Base-by-base conservation (phyloP, 2,113 vertebrate genomes). In the Chaenocephalus aceratus region DNA sequence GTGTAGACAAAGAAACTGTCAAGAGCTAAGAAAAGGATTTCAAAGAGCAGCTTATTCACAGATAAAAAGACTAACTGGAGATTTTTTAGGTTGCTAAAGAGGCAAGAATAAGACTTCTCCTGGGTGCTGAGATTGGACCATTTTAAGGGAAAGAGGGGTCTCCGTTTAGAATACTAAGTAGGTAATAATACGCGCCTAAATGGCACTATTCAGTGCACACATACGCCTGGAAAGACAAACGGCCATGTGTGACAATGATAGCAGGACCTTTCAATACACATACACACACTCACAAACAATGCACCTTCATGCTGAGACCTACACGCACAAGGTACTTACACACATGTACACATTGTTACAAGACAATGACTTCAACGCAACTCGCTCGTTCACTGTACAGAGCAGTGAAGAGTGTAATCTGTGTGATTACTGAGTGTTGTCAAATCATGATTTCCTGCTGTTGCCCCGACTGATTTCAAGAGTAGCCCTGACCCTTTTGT, bases 401-500 rank as follows among this genome's bases (percentile, higher is more conserved):
- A 52, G 49, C 18, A 70, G 82, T 69, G 61, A 80, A 66, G 66
- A 79, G 82, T 59, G 60, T 77, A 80, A 84, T 90, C 91, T 89
- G 65, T 85, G 85, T 92, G 91, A 95, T 94, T 93, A 89, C 85
- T 26, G 77, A 93, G 91, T 86, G 86, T 90, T 54, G 84, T 86
- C 66, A 84, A 90, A 89, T 86, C 82, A 80, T 81, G 82, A 89
- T 90, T 84, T 93, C 72, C 86, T 81, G 80, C 80, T 81, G 77
- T 76, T 82, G 68, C 57, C 75, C 51, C 79, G 67, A 82, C 83
- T 87, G 88, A 94, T 89, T 92, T 77, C 34, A 51, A 82, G 75
- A 80, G 45, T 34, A 73, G 70, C 75, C 49, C 61, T 72, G 79
- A 83, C 73, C 80, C 82, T 86, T 82, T 41, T 77, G 81, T 85